These are phyloP conservation scores for Agrypnus murinus DNA, from an alignment of 2,888 invertebrate genomes.

Conservation along the genomic window DNA sequence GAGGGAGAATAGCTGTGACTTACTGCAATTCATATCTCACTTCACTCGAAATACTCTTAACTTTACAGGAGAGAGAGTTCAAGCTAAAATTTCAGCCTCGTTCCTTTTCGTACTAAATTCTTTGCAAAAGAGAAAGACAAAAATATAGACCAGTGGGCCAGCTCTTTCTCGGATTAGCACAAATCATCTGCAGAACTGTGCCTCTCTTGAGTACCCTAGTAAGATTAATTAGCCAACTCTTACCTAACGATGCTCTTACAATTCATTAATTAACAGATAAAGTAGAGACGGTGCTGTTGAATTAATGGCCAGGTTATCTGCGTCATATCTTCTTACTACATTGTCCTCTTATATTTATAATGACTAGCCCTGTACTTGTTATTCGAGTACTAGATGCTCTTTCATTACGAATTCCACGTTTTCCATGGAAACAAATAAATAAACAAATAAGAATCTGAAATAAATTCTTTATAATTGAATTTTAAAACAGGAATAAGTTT, in stretches of 20 bases:
- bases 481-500: too few species aligned
- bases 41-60: conserved; percentile 37
- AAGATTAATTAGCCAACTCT: conserved; percentile 62
- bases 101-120: conserved; percentile 28
- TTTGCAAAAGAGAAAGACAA: conserved; percentile 45
- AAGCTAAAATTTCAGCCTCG: conserved; percentile 13
- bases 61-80: conserved; percentile 13
- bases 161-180: conserved; percentile 47
- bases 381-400: too few species aligned
- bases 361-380: background rate
- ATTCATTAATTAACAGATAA: conserved; percentile 62
- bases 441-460: too few species aligned
- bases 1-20: conserved; percentile 42
- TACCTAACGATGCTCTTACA: conserved; percentile 60
- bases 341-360: conserved; percentile 37
- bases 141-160: conserved; percentile 36
- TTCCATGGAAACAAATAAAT: too few species aligned
- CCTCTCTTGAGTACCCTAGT: conserved; percentile 46
- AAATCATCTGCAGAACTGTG: conserved; percentile 50
- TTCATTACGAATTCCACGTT: too few species aligned
- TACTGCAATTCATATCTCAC: conserved; percentile 45
- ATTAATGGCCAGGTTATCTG: conserved; percentile 53
- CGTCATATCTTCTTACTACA: conserved; percentile 43
- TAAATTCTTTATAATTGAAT: too few species aligned
- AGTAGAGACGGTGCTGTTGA: conserved; percentile 53